A percentile compares a stretch with the other conserved stretches of the same genome.
phyloP scores from a whole-genome alignment of 2,797 vertebrate genomes.

The Hydrocynus forskahlii region DNA sequence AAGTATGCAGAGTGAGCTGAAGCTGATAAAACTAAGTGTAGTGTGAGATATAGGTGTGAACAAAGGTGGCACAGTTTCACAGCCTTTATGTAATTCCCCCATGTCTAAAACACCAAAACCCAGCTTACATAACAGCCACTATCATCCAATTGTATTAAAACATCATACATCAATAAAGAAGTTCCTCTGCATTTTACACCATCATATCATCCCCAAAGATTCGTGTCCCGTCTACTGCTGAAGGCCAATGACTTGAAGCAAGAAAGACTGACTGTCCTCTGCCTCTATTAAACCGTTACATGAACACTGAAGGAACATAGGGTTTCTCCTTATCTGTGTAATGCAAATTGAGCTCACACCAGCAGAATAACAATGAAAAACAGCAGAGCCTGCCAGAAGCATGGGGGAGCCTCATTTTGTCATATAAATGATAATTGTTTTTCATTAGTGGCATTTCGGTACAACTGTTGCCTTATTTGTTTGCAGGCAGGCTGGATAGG shows the following conservation, averaged over 20 bases:
- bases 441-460: slow-evolving; percentile 1
- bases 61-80: slow-evolving; percentile 3
- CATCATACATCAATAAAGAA: not conserved
- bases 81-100: not conserved
- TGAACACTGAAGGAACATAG: slow-evolving; percentile 13
- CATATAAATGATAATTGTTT: slow-evolving; percentile 2
- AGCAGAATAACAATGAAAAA: slow-evolving; percentile 25
- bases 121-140: slow-evolving; percentile 17
- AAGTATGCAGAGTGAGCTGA: not conserved
- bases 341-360: slow-evolving; percentile 28
- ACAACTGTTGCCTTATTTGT: slow-evolving; percentile 21
- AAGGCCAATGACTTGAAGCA: not conserved
- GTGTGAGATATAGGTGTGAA: not conserved
- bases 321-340: slow-evolving; percentile 2
- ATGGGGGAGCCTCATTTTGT: slow-evolving; percentile 2
- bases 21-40: not conserved
- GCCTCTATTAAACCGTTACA: not conserved
- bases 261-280: not conserved
- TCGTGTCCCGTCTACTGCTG: not conserved
- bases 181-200: not conserved
- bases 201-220: not conserved
- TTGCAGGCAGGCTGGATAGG: slow-evolving; percentile 3
- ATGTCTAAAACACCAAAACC: not conserved
- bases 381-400: slow-evolving; percentile 8
- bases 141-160: not conserved